Evolutionary conservation across 2,113 vertebrate species (phyloP), one percentile per base, ranked within the genome.

Genomic region (Chionodraco myersi): DNA sequence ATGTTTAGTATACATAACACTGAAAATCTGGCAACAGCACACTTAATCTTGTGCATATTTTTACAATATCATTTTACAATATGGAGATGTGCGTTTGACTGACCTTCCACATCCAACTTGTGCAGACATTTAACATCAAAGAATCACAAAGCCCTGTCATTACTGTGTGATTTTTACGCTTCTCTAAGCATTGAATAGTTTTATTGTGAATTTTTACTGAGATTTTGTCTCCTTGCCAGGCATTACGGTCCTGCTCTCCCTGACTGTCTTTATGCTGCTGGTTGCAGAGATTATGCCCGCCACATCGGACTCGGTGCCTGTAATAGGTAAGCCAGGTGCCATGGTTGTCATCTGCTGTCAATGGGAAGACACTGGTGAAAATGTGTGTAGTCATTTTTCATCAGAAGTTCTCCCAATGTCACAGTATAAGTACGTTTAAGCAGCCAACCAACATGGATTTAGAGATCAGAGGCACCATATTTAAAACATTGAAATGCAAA

Each of bases 251-350:
- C 91, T 99, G 67, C 94, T 99, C 48, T 99, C 98, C 11, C 94
- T 99, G 49, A 98, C 96, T 0, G 97, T 99, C 85, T 98, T 99
- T 85, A 98, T 99, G 98, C 93, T 99, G 74, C 93, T 99, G 15
- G 96, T 99, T 59, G 97, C 97, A 48, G 97, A 98, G 90, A 98
- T 98, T 83, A 99, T 99, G 96, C 97, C 98, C 3, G 96, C 98
- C 14, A 98, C 98, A 0, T 99, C 98, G 0, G 97, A 99, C 82
- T 99, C 98, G 0, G 97, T 99, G 68, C 98, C 98, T 56, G 88
- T 99, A 92, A 99, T 99, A 47, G 97, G 98, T 99, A 94, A 96
- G 95, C 3, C 10, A 6, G 53, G 64, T 21, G 6, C 49, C 47
- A 41, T 16, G 73, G 77, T 30, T 79, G 77, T 85, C 74, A 78